phyloP scores from a whole-genome alignment of 2,113 vertebrate species.

The Charadrius vociferus region DNA sequence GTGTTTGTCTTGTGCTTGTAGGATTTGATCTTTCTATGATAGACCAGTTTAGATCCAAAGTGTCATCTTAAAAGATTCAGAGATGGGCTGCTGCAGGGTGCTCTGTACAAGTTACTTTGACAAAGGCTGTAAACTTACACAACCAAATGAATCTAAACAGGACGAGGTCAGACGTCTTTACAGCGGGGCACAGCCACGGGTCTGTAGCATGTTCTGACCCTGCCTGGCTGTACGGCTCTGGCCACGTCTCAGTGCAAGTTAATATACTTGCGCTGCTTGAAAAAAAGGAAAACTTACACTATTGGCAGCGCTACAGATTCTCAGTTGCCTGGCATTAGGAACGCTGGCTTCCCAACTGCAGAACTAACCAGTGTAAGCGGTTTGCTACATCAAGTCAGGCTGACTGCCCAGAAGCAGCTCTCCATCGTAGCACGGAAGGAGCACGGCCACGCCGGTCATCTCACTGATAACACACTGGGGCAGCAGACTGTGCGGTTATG shows the following conservation, averaged over 20 bases:
- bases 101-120: neutral
- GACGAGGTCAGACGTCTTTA: neutral
- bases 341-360: neutral
- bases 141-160: no score
- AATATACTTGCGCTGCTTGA: neutral
- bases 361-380: fast-evolving
- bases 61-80: no score
- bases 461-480: neutral
- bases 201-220: fast-evolving
- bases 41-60: neutral
- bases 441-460: no score
- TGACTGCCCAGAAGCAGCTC: neutral
- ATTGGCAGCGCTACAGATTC: neutral
- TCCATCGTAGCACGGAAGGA: fast-evolving
- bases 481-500: neutral
- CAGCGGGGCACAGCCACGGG: neutral
- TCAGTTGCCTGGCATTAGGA: fast-evolving
- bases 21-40: neutral
- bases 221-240: neutral
- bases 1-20: neutral
- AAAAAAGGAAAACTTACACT: neutral
- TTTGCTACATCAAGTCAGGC: neutral
- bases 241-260: fast-evolving
- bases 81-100: neutral
- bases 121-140: neutral